phyloP scores from a whole-genome alignment of 2,888 invertebrate genomes.

The Aproaerema taeniolella region DNA sequence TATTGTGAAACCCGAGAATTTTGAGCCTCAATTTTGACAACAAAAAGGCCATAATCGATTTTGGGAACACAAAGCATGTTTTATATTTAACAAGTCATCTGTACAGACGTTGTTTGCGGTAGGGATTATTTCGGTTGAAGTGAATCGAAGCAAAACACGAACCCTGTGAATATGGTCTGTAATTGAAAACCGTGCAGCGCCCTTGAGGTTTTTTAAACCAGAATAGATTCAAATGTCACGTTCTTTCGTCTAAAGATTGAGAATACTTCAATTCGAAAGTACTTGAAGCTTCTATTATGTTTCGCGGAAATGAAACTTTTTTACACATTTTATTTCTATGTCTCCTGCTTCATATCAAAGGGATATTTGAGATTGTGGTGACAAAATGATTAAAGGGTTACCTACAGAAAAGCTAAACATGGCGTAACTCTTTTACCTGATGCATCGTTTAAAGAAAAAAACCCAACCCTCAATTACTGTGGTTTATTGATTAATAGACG shows the following conservation, averaged over 20 bases:
- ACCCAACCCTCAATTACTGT: conserved; percentile 33
- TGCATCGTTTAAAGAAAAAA: conserved; percentile 18
- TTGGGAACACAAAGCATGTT: conserved; percentile 64
- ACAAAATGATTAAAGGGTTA: conserved; percentile 11
- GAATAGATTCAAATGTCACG: conserved; percentile 35
- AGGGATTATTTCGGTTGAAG: conserved; percentile 75
- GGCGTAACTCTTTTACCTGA: not conserved
- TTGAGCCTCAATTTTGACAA: conserved; percentile 75
- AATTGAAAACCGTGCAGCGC: conserved; percentile 69
- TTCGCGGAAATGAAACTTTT: conserved; percentile 19
- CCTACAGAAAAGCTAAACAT: conserved; percentile 1
- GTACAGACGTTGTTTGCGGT: conserved; percentile 73
- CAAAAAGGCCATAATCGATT: conserved; percentile 77
- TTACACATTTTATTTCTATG: conserved; percentile 14
- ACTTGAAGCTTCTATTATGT: conserved; percentile 4
- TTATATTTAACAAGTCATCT: conserved; percentile 76
- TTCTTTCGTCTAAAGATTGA: conserved; percentile 28
- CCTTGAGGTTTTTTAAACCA: conserved; percentile 36
- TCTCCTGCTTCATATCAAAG: too few species aligned
- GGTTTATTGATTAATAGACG: conserved; percentile 59
- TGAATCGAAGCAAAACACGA: conserved; percentile 76
- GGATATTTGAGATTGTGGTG: conserved; percentile 13
- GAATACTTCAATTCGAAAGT: conserved; percentile 25
- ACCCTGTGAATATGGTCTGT: conserved; percentile 60
- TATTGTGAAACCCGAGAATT: conserved; percentile 72